Conservation (phyloP, 2,888 invertebrate species). For the Drosophila leonis region DNA sequence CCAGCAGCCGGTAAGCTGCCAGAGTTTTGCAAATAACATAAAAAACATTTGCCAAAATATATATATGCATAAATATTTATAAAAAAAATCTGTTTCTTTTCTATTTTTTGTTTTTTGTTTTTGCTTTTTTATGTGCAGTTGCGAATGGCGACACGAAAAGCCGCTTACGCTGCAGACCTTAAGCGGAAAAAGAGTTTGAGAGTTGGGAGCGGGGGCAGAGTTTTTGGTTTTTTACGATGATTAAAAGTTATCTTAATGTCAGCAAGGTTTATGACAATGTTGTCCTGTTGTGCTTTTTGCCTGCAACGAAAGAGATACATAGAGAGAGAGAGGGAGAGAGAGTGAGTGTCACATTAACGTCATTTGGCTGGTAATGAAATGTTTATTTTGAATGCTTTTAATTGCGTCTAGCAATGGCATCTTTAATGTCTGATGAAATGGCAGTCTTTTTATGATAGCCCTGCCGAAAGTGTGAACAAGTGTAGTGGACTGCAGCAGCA, state of each 20-base stretch:
- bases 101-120: constrained; percentile 15
- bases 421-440: constrained; percentile 72
- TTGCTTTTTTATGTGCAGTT: constrained; percentile 37
- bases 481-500: constrained; percentile 12
- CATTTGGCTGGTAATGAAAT: constrained; percentile 68
- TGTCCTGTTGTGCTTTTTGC: constrained; percentile 48
- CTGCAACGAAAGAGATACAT: constrained; percentile 22
- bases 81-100: constrained; percentile 1
- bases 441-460: constrained; percentile 45
- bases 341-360: constrained; percentile 29
- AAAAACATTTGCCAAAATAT: constrained; percentile 43
- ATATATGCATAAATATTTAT: constrained; percentile 30
- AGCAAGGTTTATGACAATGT: constrained; percentile 73
- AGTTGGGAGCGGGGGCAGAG: background rate
- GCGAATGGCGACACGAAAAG: constrained; percentile 65
- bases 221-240: constrained; percentile 71
- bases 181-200: constrained; percentile 16
- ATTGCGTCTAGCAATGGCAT: constrained; percentile 74
- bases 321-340: background rate
- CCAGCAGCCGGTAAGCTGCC: constrained; percentile 43
- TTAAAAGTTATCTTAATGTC: constrained; percentile 80
- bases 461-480: constrained; percentile 37
- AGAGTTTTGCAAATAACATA: constrained; percentile 21
- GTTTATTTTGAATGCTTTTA: constrained; percentile 71
- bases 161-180: constrained; percentile 68